Base-by-base conservation (phyloP, 2,888 invertebrate genomes). In the Melinaea menophilus region DNA sequence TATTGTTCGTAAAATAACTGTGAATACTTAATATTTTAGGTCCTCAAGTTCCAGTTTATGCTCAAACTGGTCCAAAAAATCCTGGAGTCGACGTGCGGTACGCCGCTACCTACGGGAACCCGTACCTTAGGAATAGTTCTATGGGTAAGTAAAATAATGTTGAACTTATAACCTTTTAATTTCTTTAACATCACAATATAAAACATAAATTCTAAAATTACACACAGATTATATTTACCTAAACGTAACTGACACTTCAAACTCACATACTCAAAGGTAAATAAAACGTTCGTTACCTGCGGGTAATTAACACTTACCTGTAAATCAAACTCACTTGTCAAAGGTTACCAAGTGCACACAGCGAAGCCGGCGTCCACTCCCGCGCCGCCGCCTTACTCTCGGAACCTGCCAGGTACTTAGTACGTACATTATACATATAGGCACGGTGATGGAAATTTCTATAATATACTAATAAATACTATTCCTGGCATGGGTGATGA, bases 111-210 rank as follows among this genome's bases (percentile, higher is more conserved):
- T 51, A 51, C 31, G 96, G 96, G 61, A 97, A 97, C 82, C 97
- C 97, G 4, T 97, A 97, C 84, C 91, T 97, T 73, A 93, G 96
- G 82, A 95, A 94, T 77, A 93, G 93, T 74, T 93, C 85, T n/a
- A 71, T 85, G 65, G 88, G 90, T 90, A 74, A 83, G 85, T 74
- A 31, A 58, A n/a, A 54, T 41, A 7, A 48, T 22, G 22, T 1
- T 22, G 22, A 22, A 22, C 22, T 22, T 22, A 22, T 22, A 47
- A 45, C 33, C 56, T 4, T 60, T 59, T 56, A 35, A 47, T 47
- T 46, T 55, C 5, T 12, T 47, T 4, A 4, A 13, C 7, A 31
- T 9, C 0, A 46, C 3, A 12, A 3, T 12, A 5, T 3, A 46
- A 12, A 46, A 46, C 11, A 46, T 4, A 46, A 4, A 12, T 46